phyloP scores from a whole-genome alignment of 2,888 invertebrate species.

The Heteromyza rotundicornis region DNA sequence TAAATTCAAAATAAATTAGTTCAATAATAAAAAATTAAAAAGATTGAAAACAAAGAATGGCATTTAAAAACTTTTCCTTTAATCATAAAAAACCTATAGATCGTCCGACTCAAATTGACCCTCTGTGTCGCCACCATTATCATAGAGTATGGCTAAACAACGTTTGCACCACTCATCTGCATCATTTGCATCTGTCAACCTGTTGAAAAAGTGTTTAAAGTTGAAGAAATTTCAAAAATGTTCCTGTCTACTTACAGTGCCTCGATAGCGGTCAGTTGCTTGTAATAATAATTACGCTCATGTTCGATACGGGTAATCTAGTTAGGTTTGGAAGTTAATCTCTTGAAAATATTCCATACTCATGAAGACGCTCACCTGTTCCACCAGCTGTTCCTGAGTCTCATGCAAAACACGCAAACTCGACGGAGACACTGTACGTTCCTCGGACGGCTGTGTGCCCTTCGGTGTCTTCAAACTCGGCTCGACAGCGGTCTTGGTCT shows the following conservation, averaged over 20 bases:
- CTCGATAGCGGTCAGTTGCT: slow-evolving; percentile 48
- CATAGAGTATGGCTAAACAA: slow-evolving; percentile 40
- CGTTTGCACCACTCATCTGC: slow-evolving; percentile 46
- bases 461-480: slow-evolving; percentile 30
- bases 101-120: too few species aligned
- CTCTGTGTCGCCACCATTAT: too few species aligned
- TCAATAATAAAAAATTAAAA: too few species aligned
- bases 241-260: slow-evolving; percentile 35
- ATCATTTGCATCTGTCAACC: too few species aligned
- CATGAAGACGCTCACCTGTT: slow-evolving; percentile 21
- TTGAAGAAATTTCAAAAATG: too few species aligned
- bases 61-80: too few species aligned
- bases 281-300: slow-evolving; percentile 45
- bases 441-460: slow-evolving; percentile 19
- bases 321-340: neutral
- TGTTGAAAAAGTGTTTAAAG: too few species aligned
- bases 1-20: too few species aligned
- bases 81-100: too few species aligned
- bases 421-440: slow-evolving; percentile 33
- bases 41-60: too few species aligned
- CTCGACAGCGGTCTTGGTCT: slow-evolving; percentile 24
- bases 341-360: neutral
- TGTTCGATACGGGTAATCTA: slow-evolving; percentile 28
- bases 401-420: slow-evolving; percentile 34
- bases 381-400: slow-evolving; percentile 25